Conservation (phyloP, 1,140 invertebrate species). For the Theocolax elegans region DNA sequence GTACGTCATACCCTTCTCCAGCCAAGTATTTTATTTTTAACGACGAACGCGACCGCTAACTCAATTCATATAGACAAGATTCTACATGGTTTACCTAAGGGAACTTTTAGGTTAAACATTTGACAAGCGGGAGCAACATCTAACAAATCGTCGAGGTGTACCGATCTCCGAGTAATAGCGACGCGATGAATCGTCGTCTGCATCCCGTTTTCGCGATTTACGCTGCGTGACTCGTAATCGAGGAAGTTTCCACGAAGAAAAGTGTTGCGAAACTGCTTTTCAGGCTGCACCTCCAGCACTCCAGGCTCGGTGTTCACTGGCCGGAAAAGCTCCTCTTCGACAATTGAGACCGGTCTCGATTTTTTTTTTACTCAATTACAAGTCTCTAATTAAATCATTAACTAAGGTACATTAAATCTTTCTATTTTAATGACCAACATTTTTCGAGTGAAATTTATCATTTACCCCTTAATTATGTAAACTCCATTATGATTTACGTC, state of each 20-base stretch:
- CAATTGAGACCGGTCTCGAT: constrained; percentile 11
- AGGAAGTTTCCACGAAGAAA: constrained; percentile 26
- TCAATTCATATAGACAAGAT: too few relatives aligned
- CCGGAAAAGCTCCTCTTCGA: constrained; percentile 7
- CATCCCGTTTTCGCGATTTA: constrained; percentile 4
- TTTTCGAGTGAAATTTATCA: neutral
- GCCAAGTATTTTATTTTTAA: too few relatives aligned
- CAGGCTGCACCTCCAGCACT: neutral
- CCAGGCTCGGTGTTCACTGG: neutral
- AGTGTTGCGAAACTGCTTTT: constrained; percentile 17
- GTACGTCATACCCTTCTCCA: too few relatives aligned
- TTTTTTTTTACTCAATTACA: constrained; percentile 19
- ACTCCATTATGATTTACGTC: neutral
- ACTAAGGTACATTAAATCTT: neutral
- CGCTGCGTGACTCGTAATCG: constrained; percentile 13
- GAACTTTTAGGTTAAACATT: too few relatives aligned
- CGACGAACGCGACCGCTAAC: too few relatives aligned
- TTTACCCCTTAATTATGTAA: too few relatives aligned
- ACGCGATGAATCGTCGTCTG: too few relatives aligned
- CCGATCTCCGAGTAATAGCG: too few relatives aligned
- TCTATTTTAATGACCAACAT: neutral
- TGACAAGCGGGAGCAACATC: too few relatives aligned
- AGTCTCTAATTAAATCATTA: constrained; percentile 4
- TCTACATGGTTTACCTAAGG: too few relatives aligned
- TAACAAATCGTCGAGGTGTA: too few relatives aligned